Percentiles rank a stretch among this genome's conserved stretches.
Conservation (phyloP, 1,140 invertebrate genomes). For the Pogonomyrmex californicus region DNA sequence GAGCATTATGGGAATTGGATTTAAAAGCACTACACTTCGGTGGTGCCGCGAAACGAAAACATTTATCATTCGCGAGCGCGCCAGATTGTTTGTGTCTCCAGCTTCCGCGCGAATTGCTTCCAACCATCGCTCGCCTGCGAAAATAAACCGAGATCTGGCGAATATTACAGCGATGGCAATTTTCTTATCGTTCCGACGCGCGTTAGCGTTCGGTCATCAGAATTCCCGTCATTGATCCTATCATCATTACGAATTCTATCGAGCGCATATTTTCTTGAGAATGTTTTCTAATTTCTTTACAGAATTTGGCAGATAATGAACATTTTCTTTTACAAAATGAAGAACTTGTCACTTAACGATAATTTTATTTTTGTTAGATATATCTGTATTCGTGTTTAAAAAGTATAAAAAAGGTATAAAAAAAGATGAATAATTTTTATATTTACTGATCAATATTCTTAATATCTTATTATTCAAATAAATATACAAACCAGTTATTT, state of each 20-base stretch:
- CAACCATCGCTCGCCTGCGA: constrained; percentile 39
- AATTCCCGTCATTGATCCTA: constrained; percentile 51
- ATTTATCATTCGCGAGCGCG: constrained; percentile 72
- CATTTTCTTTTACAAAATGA: not conserved
- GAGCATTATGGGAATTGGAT: constrained; percentile 81
- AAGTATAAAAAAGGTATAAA: not conserved
- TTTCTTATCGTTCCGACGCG: constrained; percentile 46
- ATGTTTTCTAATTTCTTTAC: not conserved
- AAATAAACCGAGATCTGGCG: constrained; percentile 54
- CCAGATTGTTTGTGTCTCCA: constrained; percentile 70
- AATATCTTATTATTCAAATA: not conserved
- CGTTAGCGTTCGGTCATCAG: constrained; percentile 40
- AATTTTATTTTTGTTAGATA: not conserved
- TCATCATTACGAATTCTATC: constrained; percentile 13
- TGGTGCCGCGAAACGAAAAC: constrained; percentile 70
- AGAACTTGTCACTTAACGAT: not conserved
- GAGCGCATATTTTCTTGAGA: not conserved
- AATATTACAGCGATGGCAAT: constrained; percentile 52
- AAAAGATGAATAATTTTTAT: not conserved
- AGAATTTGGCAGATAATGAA: not conserved
- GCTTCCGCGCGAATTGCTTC: constrained; percentile 66
- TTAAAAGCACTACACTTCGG: constrained; percentile 75
- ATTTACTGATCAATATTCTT: not conserved
- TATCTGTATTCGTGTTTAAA: not conserved
- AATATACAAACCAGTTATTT: not conserved